Conservation (phyloP, 2,888 invertebrate species). For the Dynastes maya region DNA sequence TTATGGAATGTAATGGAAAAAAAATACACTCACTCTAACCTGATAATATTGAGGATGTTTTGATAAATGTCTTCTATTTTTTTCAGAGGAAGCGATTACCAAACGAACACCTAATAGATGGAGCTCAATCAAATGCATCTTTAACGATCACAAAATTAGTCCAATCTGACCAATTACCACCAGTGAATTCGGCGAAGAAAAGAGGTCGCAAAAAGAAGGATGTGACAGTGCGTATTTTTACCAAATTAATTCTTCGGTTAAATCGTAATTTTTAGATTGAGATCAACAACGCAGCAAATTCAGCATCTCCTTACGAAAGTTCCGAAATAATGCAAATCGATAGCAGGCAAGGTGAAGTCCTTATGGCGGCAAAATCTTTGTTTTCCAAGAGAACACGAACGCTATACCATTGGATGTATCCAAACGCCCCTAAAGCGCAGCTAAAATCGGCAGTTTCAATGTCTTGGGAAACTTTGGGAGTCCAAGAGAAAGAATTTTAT, state of each 20-base stretch:
- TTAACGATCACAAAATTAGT: constrained; percentile 11
- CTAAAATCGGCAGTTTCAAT: constrained; percentile 67
- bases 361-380: constrained; percentile 69
- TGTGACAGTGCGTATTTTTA: constrained; percentile 18
- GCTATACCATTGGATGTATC: constrained; percentile 71
- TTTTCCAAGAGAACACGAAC: constrained; percentile 71
- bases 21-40: no score
- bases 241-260: background rate
- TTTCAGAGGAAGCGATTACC: constrained; percentile 14
- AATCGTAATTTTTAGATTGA: constrained; percentile 12
- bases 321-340: constrained; percentile 50
- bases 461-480: constrained; percentile 68
- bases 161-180: constrained; percentile 25
- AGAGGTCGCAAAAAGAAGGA: constrained; percentile 52
- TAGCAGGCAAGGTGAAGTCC: constrained; percentile 63
- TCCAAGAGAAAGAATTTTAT: constrained; percentile 69
- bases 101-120: background rate
- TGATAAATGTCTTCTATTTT: no score
- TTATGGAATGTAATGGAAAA: no score
- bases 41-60: no score
- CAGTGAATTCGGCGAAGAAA: constrained; percentile 46
- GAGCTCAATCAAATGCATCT: background rate
- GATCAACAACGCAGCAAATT: constrained; percentile 27
- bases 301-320: constrained; percentile 32
- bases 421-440: constrained; percentile 68